Evolutionary conservation across 2,797 vertebrate genomes (phyloP).

Genomic region (Decapterus maruadsi): DNA sequence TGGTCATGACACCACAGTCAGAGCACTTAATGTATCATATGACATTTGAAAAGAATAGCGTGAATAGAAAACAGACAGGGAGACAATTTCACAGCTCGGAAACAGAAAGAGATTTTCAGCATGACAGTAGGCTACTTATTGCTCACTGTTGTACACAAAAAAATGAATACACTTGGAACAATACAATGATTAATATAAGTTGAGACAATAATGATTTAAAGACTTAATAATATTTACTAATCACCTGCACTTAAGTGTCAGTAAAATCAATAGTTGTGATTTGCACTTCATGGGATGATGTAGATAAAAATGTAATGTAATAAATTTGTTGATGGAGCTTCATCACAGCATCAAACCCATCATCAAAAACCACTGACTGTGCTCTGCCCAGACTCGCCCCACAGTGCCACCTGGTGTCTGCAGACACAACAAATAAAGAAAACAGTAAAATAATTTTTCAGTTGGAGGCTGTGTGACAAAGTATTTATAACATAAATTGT

Average conservation of each 20-base stretch:
- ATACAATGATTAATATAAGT: neutral
- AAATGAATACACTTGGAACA: neutral
- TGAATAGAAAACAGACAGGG: conserved; percentile 19
- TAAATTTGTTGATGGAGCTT: neutral
- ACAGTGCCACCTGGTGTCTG: conserved; percentile 81
- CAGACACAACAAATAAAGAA: neutral
- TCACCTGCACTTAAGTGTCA: neutral
- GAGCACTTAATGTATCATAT: conserved; percentile 50
- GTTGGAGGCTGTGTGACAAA: neutral
- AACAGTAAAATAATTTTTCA: neutral
- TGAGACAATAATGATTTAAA: neutral
- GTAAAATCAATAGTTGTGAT: neutral
- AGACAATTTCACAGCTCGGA: conserved; percentile 13
- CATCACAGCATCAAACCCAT: neutral
- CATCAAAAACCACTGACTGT: neutral
- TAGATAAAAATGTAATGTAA: neutral
- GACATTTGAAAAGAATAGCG: conserved; percentile 36
- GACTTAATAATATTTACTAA: neutral
- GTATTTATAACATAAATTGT: no score
- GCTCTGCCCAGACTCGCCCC: conserved; percentile 24
- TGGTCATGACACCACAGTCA: conserved; percentile 35
- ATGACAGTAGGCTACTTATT: neutral
- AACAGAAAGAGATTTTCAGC: neutral
- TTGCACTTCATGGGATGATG: neutral
- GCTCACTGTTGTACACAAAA: conserved; percentile 3